Evolutionary conservation across 2,113 vertebrate species (phyloP), one percentile per base, ranked within the genome.

Genomic region (Catagonus wagneri): DNA sequence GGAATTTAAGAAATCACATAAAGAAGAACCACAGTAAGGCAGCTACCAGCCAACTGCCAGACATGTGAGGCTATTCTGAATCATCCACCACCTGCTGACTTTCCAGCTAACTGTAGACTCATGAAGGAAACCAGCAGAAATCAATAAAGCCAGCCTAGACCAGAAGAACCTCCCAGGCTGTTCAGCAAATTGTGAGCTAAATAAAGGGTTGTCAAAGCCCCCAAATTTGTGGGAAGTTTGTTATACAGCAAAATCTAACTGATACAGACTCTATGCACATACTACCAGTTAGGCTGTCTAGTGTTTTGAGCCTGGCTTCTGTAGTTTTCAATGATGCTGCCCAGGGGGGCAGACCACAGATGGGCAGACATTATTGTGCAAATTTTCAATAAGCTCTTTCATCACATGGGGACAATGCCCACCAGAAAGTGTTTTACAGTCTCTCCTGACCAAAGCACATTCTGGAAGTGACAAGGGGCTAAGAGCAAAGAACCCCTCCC

Each of bases 401-500:
- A 72, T 61, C 7, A 29, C 68, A 19, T 54, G 68, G 87, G 20
- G 74, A 83, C n/a, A 86, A 22, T 72, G 65, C 25, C 61, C 23
- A 29, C 16, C 52, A 74, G 56, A 92, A 95, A 92, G 39, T 56
- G 27, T 75, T 94, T 81, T 61, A 54, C 3, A 15, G 32, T 79
- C 56, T 85, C 56, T 94, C 75, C 25, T 63, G 61, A 85, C 32
- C 16, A 80, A 85, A 83, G 58, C 74, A 93, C 29, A 17, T 66
- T 72, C 61, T 56, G 84, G 4, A 96, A 96, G 58, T 61, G 83
- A n/a, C 44, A 50, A 39, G 23, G 16, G 25, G 4, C 58, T 66
- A 22, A 83, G 32, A 85, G 71, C 68, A 96, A 96, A 96, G 44
- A 84, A 69, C 11, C 23, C 93, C 39, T 89, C 20, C 83, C n/a